Evolutionary conservation across 1,140 invertebrate genomes (phyloP), one percentile per base, ranked within the genome.

Genomic region (Listronotus oregonensis): DNA sequence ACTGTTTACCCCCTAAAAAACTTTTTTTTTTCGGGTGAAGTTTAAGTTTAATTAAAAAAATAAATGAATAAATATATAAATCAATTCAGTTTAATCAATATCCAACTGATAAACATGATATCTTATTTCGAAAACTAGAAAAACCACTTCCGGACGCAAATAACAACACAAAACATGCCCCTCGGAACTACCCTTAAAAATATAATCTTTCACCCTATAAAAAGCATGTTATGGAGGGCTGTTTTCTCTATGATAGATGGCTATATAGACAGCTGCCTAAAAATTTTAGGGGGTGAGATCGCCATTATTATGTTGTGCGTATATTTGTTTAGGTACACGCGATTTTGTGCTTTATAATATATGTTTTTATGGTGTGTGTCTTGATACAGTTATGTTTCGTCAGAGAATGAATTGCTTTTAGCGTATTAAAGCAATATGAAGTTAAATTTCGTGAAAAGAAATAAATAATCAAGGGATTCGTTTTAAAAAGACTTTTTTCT

Each of bases 171-270:
- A 56, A 56, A 56, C 54, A 21, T 56, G 37, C 54, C 46, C 18
- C 32, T 11, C 8, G 18, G 47, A 61, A 61, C 58, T 47, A 51
- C 58, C 58, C 58, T 61, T 61, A 61, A 61, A 61, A 61, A 61
- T 61, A 61, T 61, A 61, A 61, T 61, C 58, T 61, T 61, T 61
- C 58, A 61, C 58, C 58, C 58, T 56, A 34, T 56, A 43, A 43
- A 56, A 56, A 43, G 40, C 17, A 37, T 12, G 34, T 37, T 37
- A 37, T 37, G 34, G 34, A 37, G 34, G 34, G 34, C 34, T 37
- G 34, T 37, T 37, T 37, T 15, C 47, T 21, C 11, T 58, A 58
- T 61, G 58, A 61, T 61, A 42, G 58, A 61, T 61, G 8, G 58
- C 17, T 46, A 32, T 21, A 40, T 61, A 51, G 58, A 61, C 58